Percentiles rank a stretch among this genome's conserved stretches.
Conservation (phyloP, 2,888 invertebrate species). For the Caenorhabditis sp. region DNA sequence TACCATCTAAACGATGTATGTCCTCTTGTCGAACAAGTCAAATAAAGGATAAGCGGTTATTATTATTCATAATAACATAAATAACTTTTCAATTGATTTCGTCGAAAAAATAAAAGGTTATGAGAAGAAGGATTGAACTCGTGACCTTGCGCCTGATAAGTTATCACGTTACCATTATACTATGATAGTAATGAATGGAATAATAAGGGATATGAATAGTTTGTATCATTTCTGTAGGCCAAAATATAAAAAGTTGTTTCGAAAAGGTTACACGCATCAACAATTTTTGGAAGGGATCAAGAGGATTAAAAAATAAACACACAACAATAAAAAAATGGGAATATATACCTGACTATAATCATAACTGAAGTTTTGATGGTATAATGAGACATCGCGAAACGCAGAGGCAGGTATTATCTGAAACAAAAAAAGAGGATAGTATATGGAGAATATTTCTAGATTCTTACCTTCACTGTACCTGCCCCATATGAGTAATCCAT, state of each 20-base stretch:
- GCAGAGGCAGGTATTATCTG: conserved; percentile 48
- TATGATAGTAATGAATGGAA: no score
- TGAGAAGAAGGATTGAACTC: no score
- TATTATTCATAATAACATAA: no score
- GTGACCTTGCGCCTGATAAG: no score
- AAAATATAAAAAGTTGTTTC: neutral
- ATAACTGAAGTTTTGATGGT: conserved; percentile 32
- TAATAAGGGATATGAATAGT: no score
- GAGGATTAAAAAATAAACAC: neutral
- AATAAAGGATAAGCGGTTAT: no score
- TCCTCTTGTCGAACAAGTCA: no score
- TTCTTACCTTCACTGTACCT: conserved; percentile 41
- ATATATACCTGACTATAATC: conserved; percentile 22
- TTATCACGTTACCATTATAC: no score
- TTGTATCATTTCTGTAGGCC: no score
- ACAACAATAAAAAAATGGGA: neutral
- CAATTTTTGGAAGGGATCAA: neutral
- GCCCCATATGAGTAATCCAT: conserved; percentile 46
- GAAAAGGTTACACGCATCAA: neutral
- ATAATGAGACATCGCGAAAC: conserved; percentile 42
- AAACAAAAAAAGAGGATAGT: neutral
- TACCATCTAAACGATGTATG: no score
- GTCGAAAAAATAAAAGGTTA: no score
- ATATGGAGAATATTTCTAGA: neutral
- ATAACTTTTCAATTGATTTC: no score